Evolutionary conservation across 2,797 vertebrate genomes (phyloP).

Genomic region (Fratercula arctica): DNA sequence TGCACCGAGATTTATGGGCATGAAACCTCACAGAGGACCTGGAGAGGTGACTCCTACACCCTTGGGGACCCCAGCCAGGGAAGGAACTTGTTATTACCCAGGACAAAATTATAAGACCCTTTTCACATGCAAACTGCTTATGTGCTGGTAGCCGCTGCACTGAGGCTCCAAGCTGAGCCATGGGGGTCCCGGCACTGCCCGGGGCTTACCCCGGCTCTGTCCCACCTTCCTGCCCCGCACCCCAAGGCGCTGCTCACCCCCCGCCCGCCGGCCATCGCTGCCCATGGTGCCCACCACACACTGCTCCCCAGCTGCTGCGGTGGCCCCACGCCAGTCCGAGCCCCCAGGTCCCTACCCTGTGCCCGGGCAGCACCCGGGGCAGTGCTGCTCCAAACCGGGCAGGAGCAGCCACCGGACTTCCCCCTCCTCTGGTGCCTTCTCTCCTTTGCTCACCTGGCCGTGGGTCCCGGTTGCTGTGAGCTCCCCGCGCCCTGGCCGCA

Average conservation of each 20-base stretch:
- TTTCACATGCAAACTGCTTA: not conserved
- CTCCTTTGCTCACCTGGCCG: no score
- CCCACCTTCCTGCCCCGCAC: not conserved
- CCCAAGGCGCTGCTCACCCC: not conserved
- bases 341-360: accelerated
- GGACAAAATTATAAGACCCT: not conserved
- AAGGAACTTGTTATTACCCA: not conserved
- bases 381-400: not conserved
- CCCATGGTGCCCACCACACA: not conserved
- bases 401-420: not conserved
- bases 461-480: not conserved
- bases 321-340: not conserved
- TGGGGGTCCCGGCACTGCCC: not conserved
- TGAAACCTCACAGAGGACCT: not conserved
- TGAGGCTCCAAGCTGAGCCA: not conserved
- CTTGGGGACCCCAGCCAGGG: not conserved
- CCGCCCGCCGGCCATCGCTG: not conserved
- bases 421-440: not conserved
- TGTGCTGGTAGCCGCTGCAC: not conserved
- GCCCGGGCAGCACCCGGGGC: not conserved
- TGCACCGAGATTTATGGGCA: no score
- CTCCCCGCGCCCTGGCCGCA: not conserved
- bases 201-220: not conserved
- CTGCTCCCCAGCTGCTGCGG: not conserved
- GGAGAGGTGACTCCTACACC: not conserved